phyloP scores from a whole-genome alignment of 2,113 vertebrate genomes.

The Solea solea region DNA sequence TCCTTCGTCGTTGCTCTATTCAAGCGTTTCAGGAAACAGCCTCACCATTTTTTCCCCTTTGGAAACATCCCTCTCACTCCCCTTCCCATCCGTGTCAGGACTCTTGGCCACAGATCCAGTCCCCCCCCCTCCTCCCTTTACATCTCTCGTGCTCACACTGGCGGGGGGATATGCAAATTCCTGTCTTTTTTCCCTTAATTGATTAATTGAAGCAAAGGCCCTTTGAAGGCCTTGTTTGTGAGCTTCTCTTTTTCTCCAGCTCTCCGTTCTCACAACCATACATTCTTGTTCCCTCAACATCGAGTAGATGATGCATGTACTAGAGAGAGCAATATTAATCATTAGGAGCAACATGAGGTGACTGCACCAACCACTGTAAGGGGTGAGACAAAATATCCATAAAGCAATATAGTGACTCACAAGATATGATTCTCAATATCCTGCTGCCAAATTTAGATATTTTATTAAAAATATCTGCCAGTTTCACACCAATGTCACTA shows the following conservation, averaged over 20 bases:
- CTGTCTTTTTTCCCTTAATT: conserved; percentile 82
- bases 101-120: conserved; percentile 72
- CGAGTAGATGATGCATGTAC: conserved; percentile 27
- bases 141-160: conserved; percentile 56
- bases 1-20: conserved; percentile 67
- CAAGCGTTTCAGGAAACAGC: conserved; percentile 78
- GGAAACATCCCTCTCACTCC: conserved; percentile 69
- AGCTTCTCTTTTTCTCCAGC: conserved; percentile 46
- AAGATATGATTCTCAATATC: too few species aligned
- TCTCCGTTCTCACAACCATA: conserved; percentile 58
- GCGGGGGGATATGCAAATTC: conserved; percentile 79
- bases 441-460: too few species aligned
- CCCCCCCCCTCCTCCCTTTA: conserved; percentile 22
- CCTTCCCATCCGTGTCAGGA: conserved; percentile 76
- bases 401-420: too few species aligned
- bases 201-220: conserved; percentile 81
- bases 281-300: conserved; percentile 48
- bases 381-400: too few species aligned
- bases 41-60: conserved; percentile 71
- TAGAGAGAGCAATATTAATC: conserved; percentile 34
- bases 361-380: neutral
- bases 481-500: too few species aligned
- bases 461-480: too few species aligned
- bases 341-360: neutral
- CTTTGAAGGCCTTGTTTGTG: conserved; percentile 79